Percentiles rank a stretch among this genome's conserved stretches.
phyloP scores from a whole-genome alignment of 2,888 invertebrate genomes.

The Acanthoscelides obtectus region DNA sequence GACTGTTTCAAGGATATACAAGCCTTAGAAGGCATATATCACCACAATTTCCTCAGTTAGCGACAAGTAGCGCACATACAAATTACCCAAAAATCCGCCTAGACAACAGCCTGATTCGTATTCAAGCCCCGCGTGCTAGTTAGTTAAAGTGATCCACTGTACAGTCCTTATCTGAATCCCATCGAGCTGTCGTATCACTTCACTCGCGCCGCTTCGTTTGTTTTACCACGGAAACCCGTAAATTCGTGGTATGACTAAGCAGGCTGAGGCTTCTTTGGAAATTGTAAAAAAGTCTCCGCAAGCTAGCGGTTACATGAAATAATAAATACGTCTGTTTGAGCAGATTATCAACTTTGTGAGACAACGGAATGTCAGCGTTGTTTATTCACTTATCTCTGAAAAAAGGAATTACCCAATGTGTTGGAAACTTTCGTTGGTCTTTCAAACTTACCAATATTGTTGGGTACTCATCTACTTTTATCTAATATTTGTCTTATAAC shows the following conservation, averaged over 20 bases:
- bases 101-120: slow-evolving; percentile 22
- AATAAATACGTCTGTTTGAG: neutral
- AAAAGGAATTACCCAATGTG: neutral
- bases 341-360: neutral
- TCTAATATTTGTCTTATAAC: no score
- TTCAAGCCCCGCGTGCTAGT: slow-evolving; percentile 28
- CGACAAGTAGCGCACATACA: neutral
- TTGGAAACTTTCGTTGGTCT: no score
- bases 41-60: neutral
- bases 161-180: slow-evolving; percentile 24
- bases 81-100: neutral
- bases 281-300: neutral
- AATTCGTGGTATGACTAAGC: slow-evolving; percentile 36
- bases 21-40: neutral
- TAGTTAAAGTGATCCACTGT: slow-evolving; percentile 25
- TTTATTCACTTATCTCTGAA: neutral
- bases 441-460: no score
- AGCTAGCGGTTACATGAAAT: neutral
- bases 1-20: neutral
- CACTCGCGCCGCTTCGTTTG: slow-evolving; percentile 31
- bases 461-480: no score
- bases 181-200: slow-evolving; percentile 28
- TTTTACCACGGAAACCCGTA: slow-evolving; percentile 26
- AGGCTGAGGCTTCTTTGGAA: slow-evolving; percentile 7
- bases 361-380: neutral